Conservation (phyloP, 2,888 invertebrate genomes). For the Opisthograptis luteolata region DNA sequence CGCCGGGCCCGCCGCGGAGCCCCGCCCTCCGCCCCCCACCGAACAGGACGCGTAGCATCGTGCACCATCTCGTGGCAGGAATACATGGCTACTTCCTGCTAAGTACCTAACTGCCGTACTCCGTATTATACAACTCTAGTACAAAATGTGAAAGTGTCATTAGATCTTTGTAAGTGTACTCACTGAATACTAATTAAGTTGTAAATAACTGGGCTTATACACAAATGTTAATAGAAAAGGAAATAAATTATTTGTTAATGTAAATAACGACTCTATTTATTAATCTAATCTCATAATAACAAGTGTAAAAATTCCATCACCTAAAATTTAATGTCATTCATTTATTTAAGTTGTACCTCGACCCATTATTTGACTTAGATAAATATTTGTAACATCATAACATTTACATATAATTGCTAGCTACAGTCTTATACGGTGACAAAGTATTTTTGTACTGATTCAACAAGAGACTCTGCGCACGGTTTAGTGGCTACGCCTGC, state of each 20-base stretch:
- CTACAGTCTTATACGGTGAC: slow-evolving; percentile 41
- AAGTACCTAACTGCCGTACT: too few species aligned
- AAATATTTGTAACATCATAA: neutral
- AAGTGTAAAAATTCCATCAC: slow-evolving; percentile 43
- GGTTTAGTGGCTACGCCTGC: slow-evolving; percentile 70
- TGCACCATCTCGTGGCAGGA: neutral
- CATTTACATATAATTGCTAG: slow-evolving; percentile 21
- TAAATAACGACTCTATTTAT: slow-evolving; percentile 18
- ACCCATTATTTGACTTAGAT: slow-evolving; percentile 2
- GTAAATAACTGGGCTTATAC: too few species aligned
- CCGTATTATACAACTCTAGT: too few species aligned
- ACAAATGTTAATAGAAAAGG: too few species aligned
- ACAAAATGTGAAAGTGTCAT: too few species aligned
- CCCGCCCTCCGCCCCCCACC: slow-evolving; percentile 3
- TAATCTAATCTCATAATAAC: slow-evolving; percentile 6
- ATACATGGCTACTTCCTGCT: too few species aligned
- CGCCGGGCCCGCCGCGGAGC: slow-evolving; percentile 31
- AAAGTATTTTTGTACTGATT: slow-evolving; percentile 62
- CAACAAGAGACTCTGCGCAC: slow-evolving; percentile 59
- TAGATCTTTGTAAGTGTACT: too few species aligned
- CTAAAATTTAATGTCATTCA: slow-evolving; percentile 16
- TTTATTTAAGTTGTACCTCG: slow-evolving; percentile 1
- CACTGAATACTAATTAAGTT: too few species aligned
- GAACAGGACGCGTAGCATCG: slow-evolving; percentile 21
- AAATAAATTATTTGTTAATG: too few species aligned